Base-by-base conservation (phyloP, 2,888 invertebrate genomes). In the Panzeria rudis region DNA sequence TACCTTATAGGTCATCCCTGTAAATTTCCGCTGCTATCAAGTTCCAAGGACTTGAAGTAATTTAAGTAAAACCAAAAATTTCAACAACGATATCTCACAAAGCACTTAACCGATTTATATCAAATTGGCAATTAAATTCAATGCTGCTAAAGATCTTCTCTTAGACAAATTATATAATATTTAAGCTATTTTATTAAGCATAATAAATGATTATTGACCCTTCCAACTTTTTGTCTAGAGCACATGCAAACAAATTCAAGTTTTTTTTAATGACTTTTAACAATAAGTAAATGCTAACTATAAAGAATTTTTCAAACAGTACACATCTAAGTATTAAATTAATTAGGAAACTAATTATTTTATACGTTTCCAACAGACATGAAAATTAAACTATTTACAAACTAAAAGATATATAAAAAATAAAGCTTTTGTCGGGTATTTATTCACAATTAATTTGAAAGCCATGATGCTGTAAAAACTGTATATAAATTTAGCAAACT, bases 381-480 rank as follows among this genome's bases (percentile, higher is more conserved):
- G 47, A 15, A 68, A 59, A 78, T 29, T 17, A n/a, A 71, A 52
- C 25, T 20, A 69, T 29, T 44, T 69, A 17, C 20, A 29, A 41
- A 41, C n/a, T n/a, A 50, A 25, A 0, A 2, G 3, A 76, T 32
- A 11, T 29, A 23, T 47, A 44, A 29, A n/a, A 75, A 71, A 50
- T 69, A 64, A 41, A 79, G 71, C 71, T 77, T 72, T 80, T 38
- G 66, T 47, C 32, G 54, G 54, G 25, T 84, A 61, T 81, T 84
- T 69, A 81, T 77, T 69, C 38, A 68, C 72, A 84, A 77, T 84
- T 84, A 81, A 77, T 77, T 84, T 77, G 17, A 77, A 77, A 81
- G 61, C 4, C 44, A 35, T 35, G 32, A n/a, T n/a, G 35, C 9
- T 47, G 54, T 23, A 71, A 59, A 61, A 32, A 9, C 61, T 50